These are phyloP conservation scores for Wasmannia auropunctata DNA, from an alignment of 1,140 invertebrate genomes.

Conservation along the genomic window DNA sequence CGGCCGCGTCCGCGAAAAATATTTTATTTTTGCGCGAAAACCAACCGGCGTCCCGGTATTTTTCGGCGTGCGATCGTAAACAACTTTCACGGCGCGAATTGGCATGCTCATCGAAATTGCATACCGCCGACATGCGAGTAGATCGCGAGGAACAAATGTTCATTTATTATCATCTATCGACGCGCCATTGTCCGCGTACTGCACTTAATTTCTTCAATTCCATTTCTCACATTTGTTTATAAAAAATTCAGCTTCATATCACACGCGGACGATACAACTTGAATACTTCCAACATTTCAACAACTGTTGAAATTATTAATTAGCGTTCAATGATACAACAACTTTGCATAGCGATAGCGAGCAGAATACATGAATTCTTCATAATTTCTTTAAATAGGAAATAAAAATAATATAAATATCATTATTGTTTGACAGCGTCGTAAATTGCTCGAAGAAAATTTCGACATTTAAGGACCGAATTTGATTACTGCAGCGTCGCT, in stretches of 20 bases:
- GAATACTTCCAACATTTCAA: neutral
- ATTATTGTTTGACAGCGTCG: neutral
- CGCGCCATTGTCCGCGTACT: constrained; percentile 1
- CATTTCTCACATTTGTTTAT: neutral
- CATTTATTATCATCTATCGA: constrained; percentile 67
- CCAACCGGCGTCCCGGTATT: constrained; percentile 43
- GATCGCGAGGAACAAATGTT: constrained; percentile 57
- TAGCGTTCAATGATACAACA: no score
- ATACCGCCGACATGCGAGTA: constrained; percentile 42
- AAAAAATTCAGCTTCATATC: neutral
- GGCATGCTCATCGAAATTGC: constrained; percentile 70
- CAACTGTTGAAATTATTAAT: constrained; percentile 7
- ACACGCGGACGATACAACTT: neutral
- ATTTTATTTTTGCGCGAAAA: constrained; percentile 68
- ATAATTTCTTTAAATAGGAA: neutral
- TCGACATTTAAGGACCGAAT: neutral
- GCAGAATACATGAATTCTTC: neutral
- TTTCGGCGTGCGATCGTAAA: constrained; percentile 64
- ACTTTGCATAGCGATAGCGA: neutral
- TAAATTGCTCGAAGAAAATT: neutral
- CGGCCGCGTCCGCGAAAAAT: constrained; percentile 60
- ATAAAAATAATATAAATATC: neutral
- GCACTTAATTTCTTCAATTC: constrained; percentile 34
- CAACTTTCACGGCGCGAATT: constrained; percentile 69
- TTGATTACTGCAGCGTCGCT: neutral